These are phyloP conservation scores for Liolophura sinensis DNA, from an alignment of 1,140 invertebrate genomes.

Conservation along the genomic window DNA sequence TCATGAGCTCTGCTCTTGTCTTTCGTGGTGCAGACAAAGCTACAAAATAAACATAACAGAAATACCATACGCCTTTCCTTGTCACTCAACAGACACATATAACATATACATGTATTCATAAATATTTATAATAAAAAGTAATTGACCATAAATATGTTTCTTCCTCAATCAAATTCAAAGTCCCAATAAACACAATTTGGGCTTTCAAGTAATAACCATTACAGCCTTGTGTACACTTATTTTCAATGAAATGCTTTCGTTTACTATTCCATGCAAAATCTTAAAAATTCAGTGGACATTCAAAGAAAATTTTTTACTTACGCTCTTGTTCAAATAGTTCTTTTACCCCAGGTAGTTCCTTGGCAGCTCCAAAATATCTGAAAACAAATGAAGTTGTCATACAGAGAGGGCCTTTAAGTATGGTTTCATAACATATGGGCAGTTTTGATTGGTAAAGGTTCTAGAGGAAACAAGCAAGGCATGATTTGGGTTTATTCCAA, in stretches of 20 bases:
- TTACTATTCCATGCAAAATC: no score
- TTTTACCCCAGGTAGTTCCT: slow-evolving; percentile 95
- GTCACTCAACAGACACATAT: neutral
- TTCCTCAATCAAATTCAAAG: no score
- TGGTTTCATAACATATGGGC: neutral
- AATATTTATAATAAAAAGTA: no score
- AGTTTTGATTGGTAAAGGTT: no score
- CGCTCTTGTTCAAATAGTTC: slow-evolving; percentile 96
- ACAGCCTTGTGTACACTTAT: no score
- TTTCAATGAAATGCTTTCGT: no score
- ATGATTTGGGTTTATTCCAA: no score
- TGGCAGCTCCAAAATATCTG: slow-evolving; percentile 93
- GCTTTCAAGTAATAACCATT: no score
- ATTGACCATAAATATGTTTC: no score
- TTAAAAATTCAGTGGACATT: no score
- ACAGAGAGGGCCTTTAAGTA: neutral
- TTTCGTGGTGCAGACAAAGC: slow-evolving; percentile 83
- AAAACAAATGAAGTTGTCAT: slow-evolving; percentile 13
- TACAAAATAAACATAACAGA: slow-evolving; percentile 20
- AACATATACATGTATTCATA: neutral
- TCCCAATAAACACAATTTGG: no score
- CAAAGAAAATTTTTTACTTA: slow-evolving; percentile 27
- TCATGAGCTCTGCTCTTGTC: slow-evolving; percentile 95
- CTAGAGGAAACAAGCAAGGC: no score
- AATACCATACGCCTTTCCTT: neutral